These are phyloP conservation scores for Acleris literana DNA, from an alignment of 2,888 invertebrate species.

Conservation along the genomic window DNA sequence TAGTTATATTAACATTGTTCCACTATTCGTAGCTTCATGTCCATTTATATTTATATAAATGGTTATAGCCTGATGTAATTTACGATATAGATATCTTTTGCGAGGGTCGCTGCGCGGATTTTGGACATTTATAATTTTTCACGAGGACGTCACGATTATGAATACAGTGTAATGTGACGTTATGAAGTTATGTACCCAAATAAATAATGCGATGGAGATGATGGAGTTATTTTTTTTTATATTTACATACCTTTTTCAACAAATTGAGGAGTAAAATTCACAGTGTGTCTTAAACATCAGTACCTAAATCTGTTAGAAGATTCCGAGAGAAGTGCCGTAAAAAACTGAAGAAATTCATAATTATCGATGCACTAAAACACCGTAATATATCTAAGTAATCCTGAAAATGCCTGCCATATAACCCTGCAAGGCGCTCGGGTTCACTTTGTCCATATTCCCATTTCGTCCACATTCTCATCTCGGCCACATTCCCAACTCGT, in stretches of 20 bases:
- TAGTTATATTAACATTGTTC: no score
- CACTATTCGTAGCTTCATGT: slow-evolving; percentile 11
- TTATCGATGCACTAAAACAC: no score
- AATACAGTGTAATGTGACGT: slow-evolving; percentile 56
- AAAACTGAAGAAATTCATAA: no score
- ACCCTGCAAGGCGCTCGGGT: no score
- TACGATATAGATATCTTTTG: slow-evolving; percentile 23
- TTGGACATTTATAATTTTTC: slow-evolving; percentile 70
- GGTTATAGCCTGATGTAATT: slow-evolving; percentile 43
- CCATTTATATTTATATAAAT: slow-evolving; percentile 50
- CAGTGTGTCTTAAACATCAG: no score
- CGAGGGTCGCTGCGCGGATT: slow-evolving; percentile 39
- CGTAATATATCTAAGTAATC: no score
- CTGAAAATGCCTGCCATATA: no score
- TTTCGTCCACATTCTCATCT: no score
- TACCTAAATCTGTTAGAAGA: neutral
- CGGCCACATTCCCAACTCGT: no score
- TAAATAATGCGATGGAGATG: slow-evolving; percentile 64
- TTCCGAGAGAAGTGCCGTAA: no score
- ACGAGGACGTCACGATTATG: slow-evolving; percentile 54
- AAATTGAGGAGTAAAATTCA: neutral
- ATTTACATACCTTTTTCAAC: neutral
- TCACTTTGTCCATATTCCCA: no score
- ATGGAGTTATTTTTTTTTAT: slow-evolving; percentile 40
- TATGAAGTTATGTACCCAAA: slow-evolving; percentile 62